Evolutionary conservation across 2,113 vertebrate species (phyloP).

Genomic region (Tetraodon nigroviridis): DNA sequence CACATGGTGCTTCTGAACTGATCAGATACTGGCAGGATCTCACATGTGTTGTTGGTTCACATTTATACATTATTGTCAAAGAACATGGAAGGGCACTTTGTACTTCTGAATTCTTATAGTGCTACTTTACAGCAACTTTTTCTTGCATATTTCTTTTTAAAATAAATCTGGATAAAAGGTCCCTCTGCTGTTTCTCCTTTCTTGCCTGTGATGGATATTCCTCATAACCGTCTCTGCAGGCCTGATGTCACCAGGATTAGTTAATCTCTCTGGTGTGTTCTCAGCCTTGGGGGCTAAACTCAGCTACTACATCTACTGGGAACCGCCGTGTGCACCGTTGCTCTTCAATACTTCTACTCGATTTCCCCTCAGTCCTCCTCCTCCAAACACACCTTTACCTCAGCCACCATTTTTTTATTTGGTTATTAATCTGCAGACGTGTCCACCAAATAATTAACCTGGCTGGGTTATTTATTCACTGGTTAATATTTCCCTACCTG

Average conservation of each 20-base stretch:
- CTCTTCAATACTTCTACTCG: conserved; percentile 68
- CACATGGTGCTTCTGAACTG: conserved; percentile 52
- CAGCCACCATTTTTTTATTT: conserved; percentile 49
- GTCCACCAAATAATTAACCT: conserved; percentile 76
- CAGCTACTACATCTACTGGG: conserved; percentile 56
- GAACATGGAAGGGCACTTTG: background rate
- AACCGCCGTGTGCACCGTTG: conserved; percentile 63
- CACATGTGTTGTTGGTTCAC: conserved; percentile 19
- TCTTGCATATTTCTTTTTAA: background rate
- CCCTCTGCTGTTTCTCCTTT: conserved; percentile 27
- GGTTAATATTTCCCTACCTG: conserved; percentile 66
- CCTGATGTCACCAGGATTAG: conserved; percentile 61
- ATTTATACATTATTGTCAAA: background rate
- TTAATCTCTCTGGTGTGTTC: conserved; percentile 65
- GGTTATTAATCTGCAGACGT: conserved; percentile 61
- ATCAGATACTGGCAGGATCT: conserved; percentile 27
- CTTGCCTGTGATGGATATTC: conserved; percentile 52
- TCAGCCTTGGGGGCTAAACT: conserved; percentile 59
- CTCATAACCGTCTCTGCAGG: conserved; percentile 59
- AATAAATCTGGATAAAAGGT: conserved; percentile 18
- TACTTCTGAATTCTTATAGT: conserved; percentile 10
- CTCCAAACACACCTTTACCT: conserved; percentile 30
- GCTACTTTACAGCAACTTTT: background rate
- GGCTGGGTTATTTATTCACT: conserved; percentile 68
- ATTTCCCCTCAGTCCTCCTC: conserved; percentile 57